A percentile compares a stretch with the other conserved stretches of the same genome.
Evolutionary conservation across 1,140 invertebrate species (phyloP).

Genomic region (Asbolus verrucosus): DNA sequence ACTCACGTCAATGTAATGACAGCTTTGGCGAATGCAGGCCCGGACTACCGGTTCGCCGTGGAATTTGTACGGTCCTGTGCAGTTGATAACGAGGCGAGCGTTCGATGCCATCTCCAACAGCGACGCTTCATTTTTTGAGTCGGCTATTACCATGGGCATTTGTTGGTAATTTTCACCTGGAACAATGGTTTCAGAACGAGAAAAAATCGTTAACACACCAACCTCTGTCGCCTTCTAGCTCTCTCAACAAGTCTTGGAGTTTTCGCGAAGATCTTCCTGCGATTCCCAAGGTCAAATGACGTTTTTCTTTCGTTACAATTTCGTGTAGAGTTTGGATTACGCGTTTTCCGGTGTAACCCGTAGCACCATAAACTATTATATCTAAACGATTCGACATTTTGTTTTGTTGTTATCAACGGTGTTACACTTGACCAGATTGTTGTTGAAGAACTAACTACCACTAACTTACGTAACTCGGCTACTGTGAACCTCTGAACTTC

Average conservation of each 20-base stretch:
- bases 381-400: slow-evolving; percentile 69
- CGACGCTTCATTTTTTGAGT: slow-evolving; percentile 78
- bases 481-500: no score
- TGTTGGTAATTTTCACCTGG: slow-evolving; percentile 51
- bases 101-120: slow-evolving; percentile 79
- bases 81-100: slow-evolving; percentile 83
- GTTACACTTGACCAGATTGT: no score
- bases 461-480: no score
- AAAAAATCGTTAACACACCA: no score
- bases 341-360: slow-evolving; percentile 85
- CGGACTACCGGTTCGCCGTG: slow-evolving; percentile 91
- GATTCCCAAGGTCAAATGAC: slow-evolving; percentile 73
- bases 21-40: slow-evolving; percentile 82
- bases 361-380: slow-evolving; percentile 82
- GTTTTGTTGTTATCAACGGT: not conserved
- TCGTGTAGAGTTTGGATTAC: slow-evolving; percentile 65
- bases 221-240: slow-evolving; percentile 66
- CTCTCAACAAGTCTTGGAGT: slow-evolving; percentile 74
- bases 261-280: slow-evolving; percentile 79
- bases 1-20: slow-evolving; percentile 90
- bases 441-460: no score
- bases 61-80: slow-evolving; percentile 88
- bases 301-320: slow-evolving; percentile 56
- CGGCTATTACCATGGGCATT: slow-evolving; percentile 79
- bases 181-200: not conserved